Evolutionary conservation across 53 echinoderm and acorn worm species (phyloP).

Genomic region (Echinarachnius parma): DNA sequence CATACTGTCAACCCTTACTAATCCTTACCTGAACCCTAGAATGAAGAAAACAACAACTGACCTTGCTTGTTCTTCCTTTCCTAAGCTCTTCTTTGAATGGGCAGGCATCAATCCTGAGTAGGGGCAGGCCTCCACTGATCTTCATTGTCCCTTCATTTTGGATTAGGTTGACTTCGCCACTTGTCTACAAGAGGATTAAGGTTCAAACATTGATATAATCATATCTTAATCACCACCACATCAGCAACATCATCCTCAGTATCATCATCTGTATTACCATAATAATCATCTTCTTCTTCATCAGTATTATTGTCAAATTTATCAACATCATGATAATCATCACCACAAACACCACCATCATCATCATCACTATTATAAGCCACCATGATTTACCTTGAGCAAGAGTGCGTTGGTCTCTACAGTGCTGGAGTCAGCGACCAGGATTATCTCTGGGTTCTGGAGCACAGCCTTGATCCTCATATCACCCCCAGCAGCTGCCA

Average conservation of each 20-base stretch:
- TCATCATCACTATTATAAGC: too few relatives aligned
- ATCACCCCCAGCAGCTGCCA: conserved; percentile 40
- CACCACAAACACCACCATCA: too few relatives aligned
- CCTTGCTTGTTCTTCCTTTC: conserved; percentile 87
- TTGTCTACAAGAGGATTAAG: conserved; percentile 45
- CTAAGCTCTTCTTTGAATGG: conserved; percentile 76
- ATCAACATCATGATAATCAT: too few relatives aligned
- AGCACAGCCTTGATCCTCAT: conserved; percentile 74
- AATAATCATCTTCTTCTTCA: too few relatives aligned
- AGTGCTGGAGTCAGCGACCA: conserved; percentile 79
- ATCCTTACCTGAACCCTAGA: too few relatives aligned
- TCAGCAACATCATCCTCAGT: too few relatives aligned
- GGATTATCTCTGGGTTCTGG: conserved; percentile 86
- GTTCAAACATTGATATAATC: background rate
- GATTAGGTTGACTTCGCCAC: conserved; percentile 70
- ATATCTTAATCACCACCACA: background rate
- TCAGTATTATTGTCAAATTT: too few relatives aligned
- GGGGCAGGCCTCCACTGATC: conserved; percentile 74
- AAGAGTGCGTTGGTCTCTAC: conserved; percentile 91
- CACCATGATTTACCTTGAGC: conserved; percentile 75
- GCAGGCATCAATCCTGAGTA: conserved; percentile 91
- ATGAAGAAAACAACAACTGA: too few relatives aligned
- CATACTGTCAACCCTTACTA: too few relatives aligned
- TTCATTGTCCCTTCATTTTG: conserved; percentile 62
- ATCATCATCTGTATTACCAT: too few relatives aligned